These are phyloP conservation scores for Drosophila anceps DNA, from an alignment of 2,888 invertebrate species.

Conservation along the genomic window DNA sequence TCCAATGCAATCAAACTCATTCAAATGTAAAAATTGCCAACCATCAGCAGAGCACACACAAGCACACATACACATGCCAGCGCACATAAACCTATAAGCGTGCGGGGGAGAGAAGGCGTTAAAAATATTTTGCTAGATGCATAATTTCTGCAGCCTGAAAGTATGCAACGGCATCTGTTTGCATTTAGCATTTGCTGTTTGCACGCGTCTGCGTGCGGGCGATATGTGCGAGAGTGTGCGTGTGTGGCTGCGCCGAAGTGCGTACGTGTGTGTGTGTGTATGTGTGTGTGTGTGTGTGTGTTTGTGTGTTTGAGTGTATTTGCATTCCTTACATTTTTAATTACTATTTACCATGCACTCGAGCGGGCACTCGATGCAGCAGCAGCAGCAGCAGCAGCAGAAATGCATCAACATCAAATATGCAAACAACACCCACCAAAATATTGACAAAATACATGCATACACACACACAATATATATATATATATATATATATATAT, in stretches of 20 bases:
- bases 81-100: background rate
- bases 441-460: slow-evolving; percentile 66
- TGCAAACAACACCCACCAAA: slow-evolving; percentile 59
- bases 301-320: slow-evolving; percentile 47
- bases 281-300: too few species aligned
- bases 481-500: background rate
- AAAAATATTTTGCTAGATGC: slow-evolving; percentile 61
- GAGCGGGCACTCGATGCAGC: slow-evolving; percentile 56
- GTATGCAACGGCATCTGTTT: slow-evolving; percentile 67
- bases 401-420: slow-evolving; percentile 60
- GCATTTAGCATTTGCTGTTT: slow-evolving; percentile 57
- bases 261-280: background rate
- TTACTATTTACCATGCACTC: slow-evolving; percentile 79
- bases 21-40: slow-evolving; percentile 61
- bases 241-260: background rate
- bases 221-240: slow-evolving; percentile 7
- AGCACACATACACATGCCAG: background rate
- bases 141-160: slow-evolving; percentile 67
- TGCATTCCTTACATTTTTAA: slow-evolving; percentile 78
- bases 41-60: slow-evolving; percentile 23
- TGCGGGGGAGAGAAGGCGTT: slow-evolving; percentile 5
- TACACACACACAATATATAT: slow-evolving; percentile 4
- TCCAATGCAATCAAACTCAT: slow-evolving; percentile 56
- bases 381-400: slow-evolving; percentile 34
- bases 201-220: slow-evolving; percentile 23